Base-by-base conservation (phyloP, 2,113 vertebrate genomes). In the Chlorodrepanis virens region DNA sequence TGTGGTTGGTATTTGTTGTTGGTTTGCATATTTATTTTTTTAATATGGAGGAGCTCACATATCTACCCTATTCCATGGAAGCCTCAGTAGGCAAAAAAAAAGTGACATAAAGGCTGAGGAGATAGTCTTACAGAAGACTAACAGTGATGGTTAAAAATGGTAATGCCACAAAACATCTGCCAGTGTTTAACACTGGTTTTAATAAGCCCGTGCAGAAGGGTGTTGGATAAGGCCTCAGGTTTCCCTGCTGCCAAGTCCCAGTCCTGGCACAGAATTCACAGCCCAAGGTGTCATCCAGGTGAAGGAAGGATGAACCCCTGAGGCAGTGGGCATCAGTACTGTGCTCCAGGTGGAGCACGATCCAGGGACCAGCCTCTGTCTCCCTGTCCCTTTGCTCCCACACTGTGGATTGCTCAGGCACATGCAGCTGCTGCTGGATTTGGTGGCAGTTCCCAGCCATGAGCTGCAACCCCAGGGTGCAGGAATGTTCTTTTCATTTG, bases 281-380 rank as follows among this genome's bases (percentile, higher is more conserved):
- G 29, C 10, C 39, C 4, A 2, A 14, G 64, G 27, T 31, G 19
- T 29, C 56, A 35, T 45, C 33, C 56, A 22, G 40, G 22, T 20
- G 14, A 33, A 22, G 82, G n/a, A 59, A 27, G 35, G 33, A 19
- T 27, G 35, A 65, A 13, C 37, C 39, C 25, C 54, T 29, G 78
- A 76, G 44, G 39, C 25, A 28, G 10, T 3, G 10, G 31, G n/a
- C 37, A 0, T 13, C 0, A 2, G 14, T n/a, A 9, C 29, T 14
- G 9, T 54, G 53, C 16, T 40, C 22, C 40, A 23, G 10, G 39
- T 59, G 57, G 47, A 87, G 50, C 2, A 0, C 0, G 0, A 0
- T 44, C 49, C 16, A 2, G 25, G 25, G 12, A n/a, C 47, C 2
- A 7, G 42, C 42, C n/a, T 22, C 33, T 53, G 4, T 54, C 33